Conservation (phyloP, 2,888 invertebrate genomes). For the Cenopis cana region DNA sequence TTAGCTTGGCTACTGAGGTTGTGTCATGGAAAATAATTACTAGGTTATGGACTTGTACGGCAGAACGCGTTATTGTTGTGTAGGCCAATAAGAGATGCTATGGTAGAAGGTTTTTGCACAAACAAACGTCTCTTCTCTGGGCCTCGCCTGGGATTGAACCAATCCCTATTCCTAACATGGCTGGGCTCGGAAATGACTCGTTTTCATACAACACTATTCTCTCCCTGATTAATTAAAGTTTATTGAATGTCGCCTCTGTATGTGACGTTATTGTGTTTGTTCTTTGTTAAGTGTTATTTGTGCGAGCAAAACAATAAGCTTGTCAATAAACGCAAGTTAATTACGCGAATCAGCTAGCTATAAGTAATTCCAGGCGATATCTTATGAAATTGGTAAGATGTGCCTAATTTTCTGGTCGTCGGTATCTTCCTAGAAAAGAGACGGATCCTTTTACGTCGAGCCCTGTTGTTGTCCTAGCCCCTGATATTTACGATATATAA, state of each 20-base stretch:
- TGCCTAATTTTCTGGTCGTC: slow-evolving; percentile 13
- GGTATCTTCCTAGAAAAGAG: not conserved
- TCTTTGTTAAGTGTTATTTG: slow-evolving; percentile 19
- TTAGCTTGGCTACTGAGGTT: slow-evolving; percentile 2
- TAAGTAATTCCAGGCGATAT: slow-evolving; percentile 36
- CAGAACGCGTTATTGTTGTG: not conserved
- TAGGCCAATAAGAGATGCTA: slow-evolving; percentile 3
- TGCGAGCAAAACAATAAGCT: slow-evolving; percentile 10
- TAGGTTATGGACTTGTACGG: not conserved
- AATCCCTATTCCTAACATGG: slow-evolving; percentile 1
- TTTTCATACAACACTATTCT: slow-evolving; percentile 23
- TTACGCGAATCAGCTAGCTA: slow-evolving; percentile 19
- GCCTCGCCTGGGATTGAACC: not conserved
- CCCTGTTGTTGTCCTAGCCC: slow-evolving; percentile 8
- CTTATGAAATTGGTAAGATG: slow-evolving; percentile 24
- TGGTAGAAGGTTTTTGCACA: slow-evolving; percentile 1
- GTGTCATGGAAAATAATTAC: slow-evolving; percentile 5
- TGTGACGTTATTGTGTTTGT: slow-evolving; percentile 38
- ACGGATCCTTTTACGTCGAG: slow-evolving; percentile 1
- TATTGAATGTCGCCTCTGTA: slow-evolving; percentile 21
- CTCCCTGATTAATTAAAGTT: slow-evolving; percentile 14
- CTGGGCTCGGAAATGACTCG: slow-evolving; percentile 25
- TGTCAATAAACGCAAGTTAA: slow-evolving; percentile 22
- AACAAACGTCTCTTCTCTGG: slow-evolving; percentile 21
- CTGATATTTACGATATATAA: slow-evolving; percentile 7